Percentiles rank a stretch among this genome's conserved stretches.
Conservation (phyloP, 2,888 invertebrate species). For the Amiota communis region DNA sequence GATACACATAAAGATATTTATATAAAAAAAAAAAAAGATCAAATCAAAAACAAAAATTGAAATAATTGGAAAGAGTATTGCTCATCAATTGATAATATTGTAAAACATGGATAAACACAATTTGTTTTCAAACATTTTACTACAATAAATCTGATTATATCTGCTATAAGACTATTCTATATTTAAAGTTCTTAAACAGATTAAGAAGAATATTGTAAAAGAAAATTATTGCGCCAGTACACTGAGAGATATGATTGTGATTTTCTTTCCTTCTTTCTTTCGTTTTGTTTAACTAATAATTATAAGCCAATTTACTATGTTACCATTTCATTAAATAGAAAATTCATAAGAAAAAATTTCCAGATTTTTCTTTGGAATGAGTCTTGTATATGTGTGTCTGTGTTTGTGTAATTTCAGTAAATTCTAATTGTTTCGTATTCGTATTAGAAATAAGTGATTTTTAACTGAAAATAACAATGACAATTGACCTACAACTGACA, state of each 20-base stretch:
- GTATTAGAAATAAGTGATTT: conserved; percentile 64
- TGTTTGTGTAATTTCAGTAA: conserved; percentile 37
- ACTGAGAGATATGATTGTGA: not conserved
- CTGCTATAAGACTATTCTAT: not conserved
- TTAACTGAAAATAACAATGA: conserved; percentile 39
- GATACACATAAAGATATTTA: conserved; percentile 54
- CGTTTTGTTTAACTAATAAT: conserved; percentile 26
- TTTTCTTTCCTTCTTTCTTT: not conserved
- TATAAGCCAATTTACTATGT: conserved; percentile 37
- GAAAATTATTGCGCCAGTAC: conserved; percentile 8
- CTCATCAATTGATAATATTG: no score
- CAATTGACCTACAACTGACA: no score
- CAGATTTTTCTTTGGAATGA: conserved; percentile 71
- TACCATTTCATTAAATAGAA: conserved; percentile 33
- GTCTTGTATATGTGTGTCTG: conserved; percentile 59
- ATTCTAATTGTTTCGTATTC: conserved; percentile 28
- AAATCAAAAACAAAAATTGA: no score
- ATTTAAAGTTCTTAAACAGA: not conserved
- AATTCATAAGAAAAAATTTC: conserved; percentile 43
- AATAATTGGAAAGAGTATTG: no score
- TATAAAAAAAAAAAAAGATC: conserved; percentile 34
- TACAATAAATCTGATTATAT: conserved; percentile 34
- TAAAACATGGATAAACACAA: no score
- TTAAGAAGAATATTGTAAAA: not conserved
- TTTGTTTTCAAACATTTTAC: not conserved